These are phyloP conservation scores for Zygogramma bicolorata DNA, from an alignment of 2,888 invertebrate genomes.

Conservation along the genomic window DNA sequence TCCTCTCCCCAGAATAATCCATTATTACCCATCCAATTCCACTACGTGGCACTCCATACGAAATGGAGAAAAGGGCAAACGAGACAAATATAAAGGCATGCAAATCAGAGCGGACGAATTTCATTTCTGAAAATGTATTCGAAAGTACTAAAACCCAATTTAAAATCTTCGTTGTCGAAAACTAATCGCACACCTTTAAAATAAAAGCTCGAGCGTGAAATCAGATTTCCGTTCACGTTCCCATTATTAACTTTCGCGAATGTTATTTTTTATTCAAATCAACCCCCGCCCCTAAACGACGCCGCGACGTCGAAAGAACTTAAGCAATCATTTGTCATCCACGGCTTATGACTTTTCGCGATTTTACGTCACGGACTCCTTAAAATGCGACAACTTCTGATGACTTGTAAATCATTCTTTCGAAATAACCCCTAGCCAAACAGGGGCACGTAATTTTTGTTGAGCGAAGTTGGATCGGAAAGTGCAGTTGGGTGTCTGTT, in stretches of 20 bases:
- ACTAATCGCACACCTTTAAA: conserved; percentile 65
- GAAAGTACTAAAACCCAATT: conserved; percentile 64
- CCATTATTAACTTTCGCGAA: conserved; percentile 68
- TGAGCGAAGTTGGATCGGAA: not conserved
- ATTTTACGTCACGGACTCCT: conserved; percentile 50
- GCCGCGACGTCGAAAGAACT: conserved; percentile 54
- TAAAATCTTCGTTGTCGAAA: conserved; percentile 64
- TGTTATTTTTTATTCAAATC: conserved; percentile 69
- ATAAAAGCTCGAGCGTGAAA: conserved; percentile 64
- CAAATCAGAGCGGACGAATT: conserved; percentile 56
- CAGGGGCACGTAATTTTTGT: not conserved
- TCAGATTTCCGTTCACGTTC: conserved; percentile 68
- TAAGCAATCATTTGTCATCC: conserved; percentile 65
- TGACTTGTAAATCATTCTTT: conserved; percentile 50
- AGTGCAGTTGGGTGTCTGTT: too few relatives aligned
- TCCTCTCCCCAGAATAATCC: not conserved
- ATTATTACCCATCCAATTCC: not conserved
- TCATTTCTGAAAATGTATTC: conserved; percentile 62
- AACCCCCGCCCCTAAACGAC: conserved; percentile 47
- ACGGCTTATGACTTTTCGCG: conserved; percentile 61
- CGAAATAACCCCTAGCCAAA: not conserved
- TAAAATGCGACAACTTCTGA: conserved; percentile 50
- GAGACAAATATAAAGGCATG: conserved; percentile 44
- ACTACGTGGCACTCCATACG: not conserved
- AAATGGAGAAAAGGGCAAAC: conserved; percentile 31